These are phyloP conservation scores for Nasonia longicornis DNA, from an alignment of 1,140 invertebrate species.

Conservation along the genomic window DNA sequence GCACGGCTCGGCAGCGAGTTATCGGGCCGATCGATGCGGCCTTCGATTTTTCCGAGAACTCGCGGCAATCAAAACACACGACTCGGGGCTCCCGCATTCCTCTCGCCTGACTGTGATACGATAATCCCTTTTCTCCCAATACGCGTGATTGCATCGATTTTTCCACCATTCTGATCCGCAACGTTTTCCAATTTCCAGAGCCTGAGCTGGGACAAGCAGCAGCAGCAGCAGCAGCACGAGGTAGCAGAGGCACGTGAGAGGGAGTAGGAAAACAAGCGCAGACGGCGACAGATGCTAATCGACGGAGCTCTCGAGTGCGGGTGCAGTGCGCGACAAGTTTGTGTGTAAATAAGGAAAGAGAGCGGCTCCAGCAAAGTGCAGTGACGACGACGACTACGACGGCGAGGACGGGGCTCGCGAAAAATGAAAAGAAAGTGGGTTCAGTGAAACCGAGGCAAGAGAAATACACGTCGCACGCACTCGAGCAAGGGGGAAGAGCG, in stretches of 20 bases:
- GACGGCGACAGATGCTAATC: constrained; percentile 47
- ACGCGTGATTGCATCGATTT: not conserved
- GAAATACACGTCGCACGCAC: constrained; percentile 1
- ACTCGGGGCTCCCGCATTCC: not conserved
- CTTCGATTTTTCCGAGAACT: not conserved
- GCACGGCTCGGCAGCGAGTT: not conserved
- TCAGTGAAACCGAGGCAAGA: constrained; percentile 33
- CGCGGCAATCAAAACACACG: not conserved
- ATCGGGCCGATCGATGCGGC: not conserved
- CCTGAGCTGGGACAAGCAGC: not conserved
- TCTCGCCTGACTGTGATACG: not conserved
- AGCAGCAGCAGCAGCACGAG: constrained; percentile 35
- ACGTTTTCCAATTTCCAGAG: not conserved
- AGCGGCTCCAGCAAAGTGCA: constrained; percentile 42
- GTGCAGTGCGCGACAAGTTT: constrained; percentile 31
- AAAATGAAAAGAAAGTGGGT: constrained; percentile 33
- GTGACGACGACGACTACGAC: not conserved
- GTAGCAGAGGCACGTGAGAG: constrained; percentile 45
- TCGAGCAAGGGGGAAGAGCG: not conserved
- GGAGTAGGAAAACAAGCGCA: constrained; percentile 30
- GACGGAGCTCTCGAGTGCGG: constrained; percentile 8
- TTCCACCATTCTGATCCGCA: not conserved
- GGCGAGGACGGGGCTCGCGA: not conserved
- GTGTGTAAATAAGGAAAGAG: constrained; percentile 43
- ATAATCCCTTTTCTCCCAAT: not conserved